phyloP scores from a whole-genome alignment of 2,113 vertebrate species.

The Heliornis fulica region DNA sequence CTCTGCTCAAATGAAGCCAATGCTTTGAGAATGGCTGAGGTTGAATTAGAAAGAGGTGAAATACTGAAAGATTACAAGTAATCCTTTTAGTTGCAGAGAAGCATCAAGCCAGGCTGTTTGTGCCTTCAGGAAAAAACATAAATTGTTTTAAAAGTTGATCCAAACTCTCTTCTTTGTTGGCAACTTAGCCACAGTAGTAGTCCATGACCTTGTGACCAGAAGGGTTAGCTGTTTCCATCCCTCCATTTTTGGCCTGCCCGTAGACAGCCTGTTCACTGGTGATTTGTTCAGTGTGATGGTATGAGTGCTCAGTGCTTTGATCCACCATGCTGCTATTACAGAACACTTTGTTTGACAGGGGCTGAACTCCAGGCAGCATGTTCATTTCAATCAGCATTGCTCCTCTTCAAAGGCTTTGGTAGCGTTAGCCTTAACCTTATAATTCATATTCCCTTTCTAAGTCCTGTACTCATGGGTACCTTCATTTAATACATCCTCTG shows the following conservation, averaged over 20 bases:
- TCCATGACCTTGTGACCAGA: not conserved
- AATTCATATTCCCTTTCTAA: not conserved
- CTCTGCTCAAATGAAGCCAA: not conserved
- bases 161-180: not conserved
- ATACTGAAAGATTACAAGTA: not conserved
- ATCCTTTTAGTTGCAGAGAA: not conserved
- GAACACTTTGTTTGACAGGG: not conserved
- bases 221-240: not conserved
- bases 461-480: not conserved
- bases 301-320: not conserved
- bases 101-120: not conserved
- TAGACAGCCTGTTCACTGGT: not conserved
- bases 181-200: not conserved
- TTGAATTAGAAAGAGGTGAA: not conserved
- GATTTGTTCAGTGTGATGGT: not conserved
- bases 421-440: not conserved
- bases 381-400: not conserved
- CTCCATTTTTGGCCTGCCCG: not conserved
- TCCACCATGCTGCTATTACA: not conserved
- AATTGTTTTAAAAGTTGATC: not conserved
- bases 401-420: not conserved
- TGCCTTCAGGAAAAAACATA: not conserved
- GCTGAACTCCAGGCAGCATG: not conserved
- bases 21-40: not conserved
- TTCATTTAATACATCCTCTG: not conserved